Evolutionary conservation across 2,888 invertebrate genomes (phyloP).

Genomic region (Microlaimidae sp.): DNA sequence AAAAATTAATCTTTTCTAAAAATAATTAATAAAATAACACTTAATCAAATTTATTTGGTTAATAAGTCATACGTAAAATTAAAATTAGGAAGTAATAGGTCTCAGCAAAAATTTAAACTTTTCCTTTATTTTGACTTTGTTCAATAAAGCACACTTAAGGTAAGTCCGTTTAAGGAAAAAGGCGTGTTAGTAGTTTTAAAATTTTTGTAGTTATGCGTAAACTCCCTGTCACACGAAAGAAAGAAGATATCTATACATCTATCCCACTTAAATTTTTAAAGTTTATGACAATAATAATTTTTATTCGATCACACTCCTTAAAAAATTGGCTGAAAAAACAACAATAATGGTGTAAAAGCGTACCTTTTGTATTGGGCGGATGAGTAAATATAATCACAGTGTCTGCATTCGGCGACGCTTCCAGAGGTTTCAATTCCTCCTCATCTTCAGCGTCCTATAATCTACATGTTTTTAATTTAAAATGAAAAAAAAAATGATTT

Average conservation of each 20-base stretch:
- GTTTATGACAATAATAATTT: too few relatives aligned
- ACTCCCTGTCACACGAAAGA: too few relatives aligned
- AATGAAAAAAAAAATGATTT: too few relatives aligned
- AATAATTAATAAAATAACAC: slow-evolving; percentile 1
- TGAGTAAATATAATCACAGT: slow-evolving; percentile 63
- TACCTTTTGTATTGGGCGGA: slow-evolving; percentile 45
- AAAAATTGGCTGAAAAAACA: too few relatives aligned
- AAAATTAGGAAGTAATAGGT: too few relatives aligned
- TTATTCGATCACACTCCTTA: too few relatives aligned
- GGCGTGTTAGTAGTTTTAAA: too few relatives aligned
- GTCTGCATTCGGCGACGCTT: slow-evolving; percentile 72
- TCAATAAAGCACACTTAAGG: neutral
- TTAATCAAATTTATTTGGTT: neutral
- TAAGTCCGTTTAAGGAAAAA: neutral
- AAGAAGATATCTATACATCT: too few relatives aligned
- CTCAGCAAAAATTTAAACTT: too few relatives aligned
- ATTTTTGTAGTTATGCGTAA: too few relatives aligned
- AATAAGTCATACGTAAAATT: slow-evolving; percentile 7
- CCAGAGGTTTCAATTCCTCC: slow-evolving; percentile 37
- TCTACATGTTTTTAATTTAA: too few relatives aligned
- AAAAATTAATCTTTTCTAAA: neutral
- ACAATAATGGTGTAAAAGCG: slow-evolving; percentile 1
- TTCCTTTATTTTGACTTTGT: neutral
- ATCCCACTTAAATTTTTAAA: too few relatives aligned
- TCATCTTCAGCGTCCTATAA: slow-evolving; percentile 29